Conservation (phyloP, 2,888 invertebrate species). For the Zelleria hepariella region DNA sequence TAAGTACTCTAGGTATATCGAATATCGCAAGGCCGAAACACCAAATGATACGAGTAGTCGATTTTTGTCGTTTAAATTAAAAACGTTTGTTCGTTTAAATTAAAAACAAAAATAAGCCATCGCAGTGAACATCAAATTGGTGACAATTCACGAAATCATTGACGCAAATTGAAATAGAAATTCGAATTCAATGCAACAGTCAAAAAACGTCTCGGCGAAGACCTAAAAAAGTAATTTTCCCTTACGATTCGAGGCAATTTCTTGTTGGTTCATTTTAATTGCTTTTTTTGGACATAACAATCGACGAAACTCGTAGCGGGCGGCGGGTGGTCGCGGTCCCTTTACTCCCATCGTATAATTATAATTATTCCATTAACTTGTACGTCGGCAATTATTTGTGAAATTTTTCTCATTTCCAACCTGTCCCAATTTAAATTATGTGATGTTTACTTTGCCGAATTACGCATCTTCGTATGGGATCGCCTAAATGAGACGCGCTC, state of each 20-base stretch:
- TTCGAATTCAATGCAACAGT: background rate
- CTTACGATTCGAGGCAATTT: constrained; percentile 46
- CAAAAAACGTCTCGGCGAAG: background rate
- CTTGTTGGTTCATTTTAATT: constrained; percentile 59
- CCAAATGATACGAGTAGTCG: too few species aligned
- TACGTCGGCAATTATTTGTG: constrained; percentile 54
- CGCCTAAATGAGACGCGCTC: background rate
- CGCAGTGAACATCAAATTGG: background rate
- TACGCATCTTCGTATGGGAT: background rate
- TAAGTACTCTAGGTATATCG: too few species aligned
- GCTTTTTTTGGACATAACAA: constrained; percentile 63
- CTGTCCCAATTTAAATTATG: constrained; percentile 9
- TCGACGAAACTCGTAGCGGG: constrained; percentile 41
- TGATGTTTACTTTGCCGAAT: constrained; percentile 3
- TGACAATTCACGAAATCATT: background rate
- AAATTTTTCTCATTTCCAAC: constrained; percentile 11
- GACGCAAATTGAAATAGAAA: constrained; percentile 1
- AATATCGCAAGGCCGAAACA: too few species aligned
- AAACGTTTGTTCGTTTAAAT: too few species aligned
- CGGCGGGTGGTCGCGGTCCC: constrained; percentile 66
- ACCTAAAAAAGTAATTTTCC: constrained; percentile 20
- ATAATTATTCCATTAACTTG: constrained; percentile 69
- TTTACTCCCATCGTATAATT: constrained; percentile 55
- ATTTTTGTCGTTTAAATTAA: too few species aligned
- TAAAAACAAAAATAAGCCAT: background rate